Evolutionary conservation across 2,797 vertebrate species (phyloP).

Genomic region (Telmatherina bonti): DNA sequence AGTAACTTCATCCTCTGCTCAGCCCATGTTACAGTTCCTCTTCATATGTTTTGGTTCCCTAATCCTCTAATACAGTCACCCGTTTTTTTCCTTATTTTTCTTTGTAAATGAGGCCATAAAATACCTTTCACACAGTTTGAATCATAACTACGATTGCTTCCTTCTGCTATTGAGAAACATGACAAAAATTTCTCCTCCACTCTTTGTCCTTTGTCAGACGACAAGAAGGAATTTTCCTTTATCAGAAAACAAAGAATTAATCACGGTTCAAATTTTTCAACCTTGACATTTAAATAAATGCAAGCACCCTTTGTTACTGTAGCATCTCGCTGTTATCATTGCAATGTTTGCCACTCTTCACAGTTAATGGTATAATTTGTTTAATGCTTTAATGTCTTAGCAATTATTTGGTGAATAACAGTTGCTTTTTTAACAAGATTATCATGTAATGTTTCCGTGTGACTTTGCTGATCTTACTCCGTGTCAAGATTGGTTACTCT

Average conservation of each 20-base stretch:
- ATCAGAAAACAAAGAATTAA: constrained; percentile 2
- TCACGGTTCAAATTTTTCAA: constrained; percentile 5
- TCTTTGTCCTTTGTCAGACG: constrained; percentile 15
- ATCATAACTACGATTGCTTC: constrained; percentile 23
- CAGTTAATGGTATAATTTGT: background rate
- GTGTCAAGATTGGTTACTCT: background rate
- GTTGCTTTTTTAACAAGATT: background rate
- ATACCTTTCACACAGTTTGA: constrained; percentile 38
- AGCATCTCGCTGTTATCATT: background rate
- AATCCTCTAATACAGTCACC: constrained; percentile 14
- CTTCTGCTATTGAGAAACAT: constrained; percentile 37
- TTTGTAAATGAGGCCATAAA: constrained; percentile 6
- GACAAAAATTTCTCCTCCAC: constrained; percentile 10
- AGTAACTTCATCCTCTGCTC: constrained; percentile 25
- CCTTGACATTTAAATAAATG: background rate
- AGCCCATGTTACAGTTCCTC: constrained; percentile 28
- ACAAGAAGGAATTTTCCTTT: constrained; percentile 11
- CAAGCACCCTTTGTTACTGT: background rate
- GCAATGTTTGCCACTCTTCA: background rate
- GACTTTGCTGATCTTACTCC: background rate
- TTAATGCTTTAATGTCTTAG: background rate
- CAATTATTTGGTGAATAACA: background rate
- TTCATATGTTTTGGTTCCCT: constrained; percentile 34
- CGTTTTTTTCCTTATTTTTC: background rate
- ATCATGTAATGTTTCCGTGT: background rate